These are phyloP conservation scores for Eupleurogrammus muticus DNA, from an alignment of 2,797 vertebrate genomes.

Conservation along the genomic window DNA sequence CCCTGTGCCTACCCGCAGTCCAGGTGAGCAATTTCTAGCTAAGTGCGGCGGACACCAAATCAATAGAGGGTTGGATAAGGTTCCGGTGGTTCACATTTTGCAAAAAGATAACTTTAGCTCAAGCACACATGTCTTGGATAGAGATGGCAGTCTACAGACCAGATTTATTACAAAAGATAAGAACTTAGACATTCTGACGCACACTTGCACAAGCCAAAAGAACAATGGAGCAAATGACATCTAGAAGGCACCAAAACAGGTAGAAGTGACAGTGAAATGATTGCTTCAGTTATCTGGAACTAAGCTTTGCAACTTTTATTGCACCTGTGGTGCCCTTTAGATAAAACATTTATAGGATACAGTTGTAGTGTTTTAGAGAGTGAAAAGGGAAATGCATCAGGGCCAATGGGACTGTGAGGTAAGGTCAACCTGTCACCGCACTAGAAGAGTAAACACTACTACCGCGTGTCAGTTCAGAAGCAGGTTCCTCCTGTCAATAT, in stretches of 20 bases:
- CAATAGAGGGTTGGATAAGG: conserved; percentile 52
- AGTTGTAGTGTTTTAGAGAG: conserved; percentile 17
- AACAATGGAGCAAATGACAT: conserved; percentile 12
- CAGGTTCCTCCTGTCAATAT: conserved; percentile 2
- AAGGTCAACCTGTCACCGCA: conserved; percentile 32
- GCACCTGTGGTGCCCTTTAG: conserved; percentile 7
- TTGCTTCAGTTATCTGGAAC: conserved; percentile 49
- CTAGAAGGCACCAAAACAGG: conserved; percentile 12
- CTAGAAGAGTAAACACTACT: conserved; percentile 34
- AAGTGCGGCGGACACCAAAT: conserved; percentile 54
- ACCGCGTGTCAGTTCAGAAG: conserved; percentile 3
- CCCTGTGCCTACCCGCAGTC: neutral
- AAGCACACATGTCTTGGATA: conserved; percentile 26
- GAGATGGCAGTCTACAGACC: conserved; percentile 27
- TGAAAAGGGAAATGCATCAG: conserved; percentile 12
- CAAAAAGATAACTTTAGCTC: conserved; percentile 52
- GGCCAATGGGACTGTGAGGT: conserved; percentile 23
- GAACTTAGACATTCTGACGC: neutral
- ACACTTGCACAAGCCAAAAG: neutral
- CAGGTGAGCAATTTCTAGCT: conserved; percentile 34
- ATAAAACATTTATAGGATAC: conserved; percentile 40
- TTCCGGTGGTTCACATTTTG: conserved; percentile 48
- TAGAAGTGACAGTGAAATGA: conserved; percentile 40
- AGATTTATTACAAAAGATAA: conserved; percentile 61
- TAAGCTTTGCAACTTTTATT: conserved; percentile 47